Base-by-base conservation (phyloP, 1,140 invertebrate species). In the Geopemphigus sp. region DNA sequence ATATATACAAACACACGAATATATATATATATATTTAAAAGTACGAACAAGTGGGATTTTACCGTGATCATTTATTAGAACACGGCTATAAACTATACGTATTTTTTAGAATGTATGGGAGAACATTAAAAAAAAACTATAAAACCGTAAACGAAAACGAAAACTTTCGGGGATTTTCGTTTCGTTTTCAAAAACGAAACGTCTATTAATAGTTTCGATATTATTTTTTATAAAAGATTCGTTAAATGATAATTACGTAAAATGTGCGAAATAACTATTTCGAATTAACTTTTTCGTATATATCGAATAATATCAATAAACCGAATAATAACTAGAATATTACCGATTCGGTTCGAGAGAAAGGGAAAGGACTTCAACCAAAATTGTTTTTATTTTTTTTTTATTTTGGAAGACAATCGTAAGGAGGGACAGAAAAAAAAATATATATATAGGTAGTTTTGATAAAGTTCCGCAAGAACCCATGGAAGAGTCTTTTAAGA, bases 401-500 rank as follows among this genome's bases (percentile, higher is more conserved):
- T 39, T 39, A 3, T n/a, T 66, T 50, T 50, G 32, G 54, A 56
- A 12, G 53, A 73, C 26, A n/a, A 39, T 39, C 3, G 3, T 39
- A 39, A 39, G 32, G 70, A 29, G n/a, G 70, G 70, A 56, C 56
- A 73, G 19, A 50, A 8, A 68, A 68, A 68, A 22, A 68, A 68
- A 50, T n/a, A 68, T 50, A 68, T 8, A 68, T 22, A 39, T 39
- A 39, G 32, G 32, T 39, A 8, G 32, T 72, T 29, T 26, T 54
- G 29, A 61, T 10, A 61, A 59, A 78, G 74, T 78, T 63, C 74
- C 57, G 74, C 39, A 78, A 78, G 74, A 78, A 78, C 57, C 29
- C 10, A 61, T 56, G 8, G 57, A 54, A 72, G 26, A 63, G 24
- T 72, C 68, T 54, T 72, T 29, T 53, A 53, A 72, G 5, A 72